Conservation (phyloP, 2,797 vertebrate genomes). For the Streptopelia turtur region DNA sequence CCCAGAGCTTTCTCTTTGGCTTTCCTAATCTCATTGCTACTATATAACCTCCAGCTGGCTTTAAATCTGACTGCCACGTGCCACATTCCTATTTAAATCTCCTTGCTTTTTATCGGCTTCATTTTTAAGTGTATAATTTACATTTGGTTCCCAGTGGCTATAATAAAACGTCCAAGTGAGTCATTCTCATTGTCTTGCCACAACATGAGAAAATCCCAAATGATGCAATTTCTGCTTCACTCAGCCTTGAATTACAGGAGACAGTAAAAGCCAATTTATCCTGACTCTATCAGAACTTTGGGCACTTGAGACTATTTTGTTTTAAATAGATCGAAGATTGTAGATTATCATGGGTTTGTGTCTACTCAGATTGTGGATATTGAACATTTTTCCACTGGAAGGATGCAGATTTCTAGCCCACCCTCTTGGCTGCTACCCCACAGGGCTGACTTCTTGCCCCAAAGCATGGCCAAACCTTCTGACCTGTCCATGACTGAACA, state of each 20-base stretch:
- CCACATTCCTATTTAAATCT: slow-evolving; percentile 11
- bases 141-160: neutral
- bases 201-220: neutral
- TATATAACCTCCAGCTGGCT: slow-evolving; percentile 2
- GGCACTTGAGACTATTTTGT: neutral
- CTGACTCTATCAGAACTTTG: neutral
- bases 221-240: neutral
- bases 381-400: neutral
- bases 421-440: neutral
- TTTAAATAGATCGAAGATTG: neutral
- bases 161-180: neutral
- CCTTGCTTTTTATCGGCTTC: neutral
- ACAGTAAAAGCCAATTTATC: neutral
- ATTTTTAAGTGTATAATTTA: neutral
- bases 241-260: neutral
- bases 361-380: neutral
- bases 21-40: slow-evolving; percentile 7
- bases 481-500: neutral
- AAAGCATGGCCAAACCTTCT: neutral
- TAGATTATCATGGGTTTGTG: neutral
- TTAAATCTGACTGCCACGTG: slow-evolving; percentile 11
- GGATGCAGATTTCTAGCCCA: neutral
- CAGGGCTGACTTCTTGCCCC: neutral
- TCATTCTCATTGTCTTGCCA: neutral
- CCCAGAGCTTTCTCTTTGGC: neutral